Base-by-base conservation (phyloP, 2,888 invertebrate genomes). In the Ornithoptera priamus region DNA sequence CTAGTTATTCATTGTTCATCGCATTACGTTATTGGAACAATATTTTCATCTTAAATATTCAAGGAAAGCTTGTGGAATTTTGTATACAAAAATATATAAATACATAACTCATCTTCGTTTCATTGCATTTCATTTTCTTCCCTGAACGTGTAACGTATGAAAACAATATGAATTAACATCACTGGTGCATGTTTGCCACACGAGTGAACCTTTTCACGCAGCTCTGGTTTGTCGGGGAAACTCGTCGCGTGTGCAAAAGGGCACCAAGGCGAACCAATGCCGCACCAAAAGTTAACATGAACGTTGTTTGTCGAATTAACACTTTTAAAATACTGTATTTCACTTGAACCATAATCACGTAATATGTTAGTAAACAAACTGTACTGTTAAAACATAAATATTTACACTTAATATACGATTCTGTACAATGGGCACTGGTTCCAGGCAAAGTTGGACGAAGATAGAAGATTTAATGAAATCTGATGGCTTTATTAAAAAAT, bases 221-320 rank as follows among this genome's bases (percentile, higher is more conserved):
- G 58, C 69, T 63, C 46, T 80, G 74, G 79, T 70, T 80, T 78
- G 72, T 69, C 77, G 79, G 75, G 74, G 80, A 76, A 77, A 76
- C 77, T 82, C 83, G 84, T 73, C 77, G 79, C 80, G 75, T 75
- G 75, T 75, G 63, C 72, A 75, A 71, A 72, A 72, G 74, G 72
- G 50, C 66, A 53, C n/a, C 53, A 22, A 30, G 50, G 39, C 60
- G 50, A 64, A 24, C 20, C 20, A 18, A 62, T 46, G 20, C 73
- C 78, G 76, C 67, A 74, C 72, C 75, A 74, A 71, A 62, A 68
- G 71, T 70, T 72, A 74, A 73, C 71, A 68, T 73, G 60, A 67
- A 70, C 71, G 72, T 72, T 77, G 79, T 72, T 78, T 76, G 74
- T 22, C 2, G 22, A 58, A 53, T 53, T n/a, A 53, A 53, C 53